Evolutionary conservation across 2,888 invertebrate genomes (phyloP), one percentile per base, ranked within the genome.

Genomic region (Cordylochernes scorpioides): DNA sequence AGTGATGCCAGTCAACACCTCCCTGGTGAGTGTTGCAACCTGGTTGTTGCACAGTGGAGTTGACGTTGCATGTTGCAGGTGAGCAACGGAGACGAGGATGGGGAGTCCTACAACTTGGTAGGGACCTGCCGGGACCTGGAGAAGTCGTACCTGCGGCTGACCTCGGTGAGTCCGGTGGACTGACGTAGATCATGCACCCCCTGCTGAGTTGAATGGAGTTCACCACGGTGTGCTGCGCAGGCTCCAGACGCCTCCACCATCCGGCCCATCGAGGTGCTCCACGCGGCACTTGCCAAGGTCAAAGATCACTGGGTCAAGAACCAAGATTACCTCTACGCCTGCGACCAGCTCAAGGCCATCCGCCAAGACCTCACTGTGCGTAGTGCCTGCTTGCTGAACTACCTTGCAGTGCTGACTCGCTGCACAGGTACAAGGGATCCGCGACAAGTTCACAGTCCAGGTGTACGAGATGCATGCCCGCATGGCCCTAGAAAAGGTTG

Each of bases 401-500:
- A n/a, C n/a, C n/a, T n/a, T n/a, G n/a, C n/a, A n/a, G n/a, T n/a
- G n/a, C n/a, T n/a, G n/a, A n/a, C n/a, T n/a, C n/a, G n/a, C n/a
- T n/a, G n/a, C n/a, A n/a, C 44, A 80, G 78, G 75, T 91, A 27
- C 97, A 97, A 65, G 84, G 91, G 46, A 66, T 97, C 43, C 61
- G 94, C 42, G 78, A 88, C 58, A 63, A 64, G 40, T 88, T 99
- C 50, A 88, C 94, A 30, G 73, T 97, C n/a, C 67, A 75, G 49
- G 97, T 97, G 8, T 97, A 99, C 58, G 97, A 99, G 61, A 88
- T 86, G 3, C 94, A 99, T 60, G 94, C 91, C 4, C 64, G 91
- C 31, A 82, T 97, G 47, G 91, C 94, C 28, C 62, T 97, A 52
- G 94, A 97, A 54, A 88, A 78, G 48, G 55, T 45, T 27, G 25